A percentile compares a stretch with the other conserved stretches of the same genome.
Evolutionary conservation across 1,140 invertebrate genomes (phyloP).

Genomic region (Tetramorium alpestre): DNA sequence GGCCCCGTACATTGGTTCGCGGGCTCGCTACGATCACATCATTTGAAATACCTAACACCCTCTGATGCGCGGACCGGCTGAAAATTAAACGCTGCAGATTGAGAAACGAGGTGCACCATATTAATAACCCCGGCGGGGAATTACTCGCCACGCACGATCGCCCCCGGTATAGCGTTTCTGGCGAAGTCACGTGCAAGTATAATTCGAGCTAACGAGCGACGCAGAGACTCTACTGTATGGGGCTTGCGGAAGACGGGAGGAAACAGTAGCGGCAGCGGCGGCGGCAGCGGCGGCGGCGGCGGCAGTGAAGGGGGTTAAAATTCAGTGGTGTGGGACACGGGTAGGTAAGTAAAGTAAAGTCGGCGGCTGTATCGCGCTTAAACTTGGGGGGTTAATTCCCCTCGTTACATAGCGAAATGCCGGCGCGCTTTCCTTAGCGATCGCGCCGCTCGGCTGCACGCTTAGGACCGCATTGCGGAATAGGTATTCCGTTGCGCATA

Average conservation of each 20-base stretch:
- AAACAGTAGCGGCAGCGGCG: constrained; percentile 22
- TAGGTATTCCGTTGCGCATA: constrained; percentile 57
- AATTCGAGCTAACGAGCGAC: constrained; percentile 77
- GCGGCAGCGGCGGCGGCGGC: constrained; percentile 7
- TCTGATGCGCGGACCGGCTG: not conserved
- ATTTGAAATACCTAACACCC: not conserved
- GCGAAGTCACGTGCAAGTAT: constrained; percentile 63
- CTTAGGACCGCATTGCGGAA: constrained; percentile 81
- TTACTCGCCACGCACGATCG: constrained; percentile 68
- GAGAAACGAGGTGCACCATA: constrained; percentile 49
- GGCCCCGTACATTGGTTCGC: not conserved
- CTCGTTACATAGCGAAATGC: constrained; percentile 79
- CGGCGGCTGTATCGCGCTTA: constrained; percentile 75
- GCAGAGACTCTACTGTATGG: constrained; percentile 42
- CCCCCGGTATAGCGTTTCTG: constrained; percentile 36
- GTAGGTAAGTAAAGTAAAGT: constrained; percentile 72
- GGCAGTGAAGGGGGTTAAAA: constrained; percentile 35
- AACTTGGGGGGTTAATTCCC: constrained; percentile 80
- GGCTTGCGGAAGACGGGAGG: constrained; percentile 35
- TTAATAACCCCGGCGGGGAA: constrained; percentile 66
- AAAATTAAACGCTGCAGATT: constrained; percentile 50
- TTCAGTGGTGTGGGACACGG: constrained; percentile 60
- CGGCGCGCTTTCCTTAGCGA: constrained; percentile 74
- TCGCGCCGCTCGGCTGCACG: constrained; percentile 74
- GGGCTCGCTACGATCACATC: constrained; percentile 31